Percentiles rank a stretch among this genome's conserved stretches.
Conservation (phyloP, 2,113 vertebrate species). For the Cheilinus undulatus region DNA sequence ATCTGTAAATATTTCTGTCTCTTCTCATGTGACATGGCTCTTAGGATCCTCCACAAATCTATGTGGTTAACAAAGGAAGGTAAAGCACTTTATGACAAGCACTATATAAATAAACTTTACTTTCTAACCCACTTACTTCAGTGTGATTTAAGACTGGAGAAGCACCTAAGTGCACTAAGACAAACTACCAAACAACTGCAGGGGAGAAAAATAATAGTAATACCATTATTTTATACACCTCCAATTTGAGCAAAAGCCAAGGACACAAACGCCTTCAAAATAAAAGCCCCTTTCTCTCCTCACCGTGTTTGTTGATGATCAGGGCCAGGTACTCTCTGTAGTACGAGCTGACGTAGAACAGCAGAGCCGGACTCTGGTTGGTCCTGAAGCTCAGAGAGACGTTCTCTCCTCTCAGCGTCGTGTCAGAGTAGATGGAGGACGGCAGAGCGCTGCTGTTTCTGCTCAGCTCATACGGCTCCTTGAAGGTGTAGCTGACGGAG, state of each 20-base stretch:
- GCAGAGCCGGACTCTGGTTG: constrained; percentile 85
- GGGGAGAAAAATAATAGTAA: no score
- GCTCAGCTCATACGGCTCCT: constrained; percentile 87
- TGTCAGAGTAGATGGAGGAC: constrained; percentile 89
- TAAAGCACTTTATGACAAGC: no score
- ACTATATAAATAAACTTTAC: no score
- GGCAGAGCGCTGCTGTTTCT: constrained; percentile 88
- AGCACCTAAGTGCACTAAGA: no score
- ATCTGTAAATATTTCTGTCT: no score
- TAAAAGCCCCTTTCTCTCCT: constrained; percentile 56
- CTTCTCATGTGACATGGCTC: no score
- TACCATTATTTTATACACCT: no score
- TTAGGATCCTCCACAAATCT: no score
- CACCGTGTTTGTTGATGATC: constrained; percentile 90
- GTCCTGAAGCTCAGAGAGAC: constrained; percentile 90
- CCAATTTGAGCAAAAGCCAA: not conserved
- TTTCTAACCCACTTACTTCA: no score
- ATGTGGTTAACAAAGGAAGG: no score
- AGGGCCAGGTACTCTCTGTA: constrained; percentile 89
- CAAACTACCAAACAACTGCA: no score
- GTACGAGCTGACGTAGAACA: constrained; percentile 89
- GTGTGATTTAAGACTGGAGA: no score
- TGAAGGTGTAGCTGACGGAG: constrained; percentile 89
- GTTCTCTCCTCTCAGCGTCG: constrained; percentile 85
- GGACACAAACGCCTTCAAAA: not conserved